Conservation (phyloP, 2,888 invertebrate species). For the Andrena bucephala region DNA sequence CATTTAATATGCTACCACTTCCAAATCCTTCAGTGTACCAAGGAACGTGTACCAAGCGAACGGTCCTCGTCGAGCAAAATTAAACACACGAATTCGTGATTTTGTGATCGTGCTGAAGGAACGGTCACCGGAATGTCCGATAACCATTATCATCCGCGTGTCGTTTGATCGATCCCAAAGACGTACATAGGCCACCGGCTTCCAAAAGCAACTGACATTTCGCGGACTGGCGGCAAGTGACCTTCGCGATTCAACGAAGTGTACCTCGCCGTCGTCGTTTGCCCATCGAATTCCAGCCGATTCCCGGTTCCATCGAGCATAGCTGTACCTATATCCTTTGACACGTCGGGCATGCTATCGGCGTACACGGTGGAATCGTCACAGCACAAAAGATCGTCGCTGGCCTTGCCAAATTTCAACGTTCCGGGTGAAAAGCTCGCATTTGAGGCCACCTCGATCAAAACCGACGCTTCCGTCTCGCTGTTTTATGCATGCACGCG, state of each 20-base stretch:
- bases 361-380: conserved; percentile 34
- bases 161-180: conserved; percentile 26
- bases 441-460: background rate
- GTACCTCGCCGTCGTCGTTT: conserved; percentile 3
- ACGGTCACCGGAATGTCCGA: conserved; percentile 17
- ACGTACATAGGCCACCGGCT: background rate
- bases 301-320: conserved; percentile 29
- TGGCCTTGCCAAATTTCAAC: conserved; percentile 38
- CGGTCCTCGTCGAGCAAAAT: background rate
- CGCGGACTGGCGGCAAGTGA: background rate
- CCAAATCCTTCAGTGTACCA: conserved; percentile 3
- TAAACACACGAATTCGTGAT: conserved; percentile 2
- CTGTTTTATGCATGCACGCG: conserved; percentile 19
- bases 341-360: conserved; percentile 36
- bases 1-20: background rate
- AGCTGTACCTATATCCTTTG: conserved; percentile 30
- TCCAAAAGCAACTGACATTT: conserved; percentile 9
- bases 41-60: conserved; percentile 4
- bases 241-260: conserved; percentile 27
- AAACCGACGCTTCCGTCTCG: background rate
- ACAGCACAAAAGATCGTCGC: conserved; percentile 39
- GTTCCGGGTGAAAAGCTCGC: conserved; percentile 37
- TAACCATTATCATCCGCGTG: conserved; percentile 15
- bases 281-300: conserved; percentile 40
- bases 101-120: conserved; percentile 4